Evolutionary conservation across 2,888 invertebrate species (phyloP), one percentile per base, ranked within the genome.

Genomic region (Philhelius pedissequus): DNA sequence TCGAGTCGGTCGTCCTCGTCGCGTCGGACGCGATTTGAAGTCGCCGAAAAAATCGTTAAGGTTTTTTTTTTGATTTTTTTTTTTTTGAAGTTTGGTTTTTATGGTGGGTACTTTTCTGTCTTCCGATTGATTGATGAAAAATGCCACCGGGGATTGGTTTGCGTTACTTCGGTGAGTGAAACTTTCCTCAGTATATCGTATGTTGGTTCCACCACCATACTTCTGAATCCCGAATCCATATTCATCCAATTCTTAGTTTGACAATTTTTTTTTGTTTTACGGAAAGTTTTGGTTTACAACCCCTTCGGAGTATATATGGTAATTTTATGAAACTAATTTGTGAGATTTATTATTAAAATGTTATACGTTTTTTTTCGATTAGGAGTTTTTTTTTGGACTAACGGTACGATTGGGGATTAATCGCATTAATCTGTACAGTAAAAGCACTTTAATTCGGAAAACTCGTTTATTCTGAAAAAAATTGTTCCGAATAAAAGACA

Each of bases 101-200:
- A 70, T 27, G 43, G 43, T n/a, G n/a, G 48, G 22, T 43, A 43
- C 35, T 56, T 50, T 75, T 78, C 66, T 80, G 84, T 84, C 80
- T 84, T 84, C 52, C 75, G 56, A 80, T 84, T 84, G 84, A 84
- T 84, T 84, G 84, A 84, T 84, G 84, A 84, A 84, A 83, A 84
- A 76, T 73, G 84, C 84, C 84, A 80, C 43, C 40, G 80, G 84
- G 84, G 84, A 84, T 80, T 84, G 84, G 76, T 80, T 84, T 80
- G 58, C 71, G 75, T 66, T 84, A 68, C 79, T 76, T 80, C 60
- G 75, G 70, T 27, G 74, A 78, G 71, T 43, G 54, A 68, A 52
- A 62, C 50, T 54, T 77, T 66, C 76, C 54, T 40, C 15, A 66
- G 45, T 52, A 35, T 71, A 43, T 70, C 48, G 66, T 6, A 35